These are phyloP conservation scores for Camelus bactrianus DNA, from an alignment of 2,113 vertebrate species.

Conservation along the genomic window DNA sequence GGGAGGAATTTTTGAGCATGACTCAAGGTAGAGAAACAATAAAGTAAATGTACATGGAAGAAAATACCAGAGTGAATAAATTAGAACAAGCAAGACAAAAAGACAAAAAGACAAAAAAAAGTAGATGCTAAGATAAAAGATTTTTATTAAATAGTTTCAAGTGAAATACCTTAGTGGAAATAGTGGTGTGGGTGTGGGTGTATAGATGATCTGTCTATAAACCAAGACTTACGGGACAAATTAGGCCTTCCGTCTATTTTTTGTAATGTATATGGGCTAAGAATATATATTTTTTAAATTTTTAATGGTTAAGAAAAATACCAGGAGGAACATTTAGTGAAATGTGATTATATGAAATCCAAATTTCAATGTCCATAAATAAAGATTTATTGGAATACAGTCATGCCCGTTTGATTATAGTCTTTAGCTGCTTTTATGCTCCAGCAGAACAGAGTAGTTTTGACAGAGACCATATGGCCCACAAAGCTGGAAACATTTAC, in stretches of 20 bases:
- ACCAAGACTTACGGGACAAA: not conserved
- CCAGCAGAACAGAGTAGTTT: not conserved
- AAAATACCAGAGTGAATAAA: not conserved
- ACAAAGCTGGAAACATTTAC: not conserved
- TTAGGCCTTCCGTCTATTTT: not conserved
- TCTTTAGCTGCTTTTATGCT: not conserved
- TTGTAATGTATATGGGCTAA: not conserved
- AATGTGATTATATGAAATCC: not conserved
- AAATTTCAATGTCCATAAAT: not conserved
- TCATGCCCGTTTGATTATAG: not conserved
- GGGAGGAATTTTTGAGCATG: not conserved
- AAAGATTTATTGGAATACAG: slow-evolving; percentile 21
- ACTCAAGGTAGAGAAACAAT: not conserved
- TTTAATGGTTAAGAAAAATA: not conserved
- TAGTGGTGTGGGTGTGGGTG: not conserved
- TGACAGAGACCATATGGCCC: not conserved
- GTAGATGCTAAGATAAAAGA: not conserved
- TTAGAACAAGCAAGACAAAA: not conserved
- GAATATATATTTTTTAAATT: not conserved
- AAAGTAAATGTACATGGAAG: not conserved
- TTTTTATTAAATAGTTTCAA: not conserved
- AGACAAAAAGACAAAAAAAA: not conserved
- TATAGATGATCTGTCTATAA: not conserved
- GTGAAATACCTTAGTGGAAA: not conserved
- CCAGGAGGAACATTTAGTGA: not conserved